Percentiles rank a stretch among this genome's conserved stretches.
These are phyloP conservation scores for Pristionchus fissidentatus DNA, from an alignment of 2,888 invertebrate genomes.

Conservation along the genomic window DNA sequence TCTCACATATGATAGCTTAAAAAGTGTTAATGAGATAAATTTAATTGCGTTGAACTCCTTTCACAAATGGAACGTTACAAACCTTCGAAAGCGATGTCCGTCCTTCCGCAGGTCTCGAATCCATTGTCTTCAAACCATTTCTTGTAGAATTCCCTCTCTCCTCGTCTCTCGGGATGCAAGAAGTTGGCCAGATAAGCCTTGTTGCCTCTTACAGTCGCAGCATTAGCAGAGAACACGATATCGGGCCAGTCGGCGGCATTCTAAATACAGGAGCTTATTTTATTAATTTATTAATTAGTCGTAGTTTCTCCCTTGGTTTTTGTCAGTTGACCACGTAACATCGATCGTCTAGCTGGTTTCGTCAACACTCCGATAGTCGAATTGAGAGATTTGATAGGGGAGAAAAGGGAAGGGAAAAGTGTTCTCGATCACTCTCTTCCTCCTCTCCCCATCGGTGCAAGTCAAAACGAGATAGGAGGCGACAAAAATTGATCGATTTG, in stretches of 20 bases:
- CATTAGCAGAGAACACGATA: conserved; percentile 75
- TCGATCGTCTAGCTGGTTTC: conserved; percentile 28
- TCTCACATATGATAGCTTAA: too few species aligned
- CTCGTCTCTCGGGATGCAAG: conserved; percentile 70
- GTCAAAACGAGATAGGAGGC: not conserved
- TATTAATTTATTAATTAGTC: too few species aligned
- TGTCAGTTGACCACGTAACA: not conserved
- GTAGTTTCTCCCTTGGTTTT: too few species aligned
- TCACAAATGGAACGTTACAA: conserved; percentile 21
- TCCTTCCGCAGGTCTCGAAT: conserved; percentile 66
- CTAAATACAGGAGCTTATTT: conserved; percentile 52
- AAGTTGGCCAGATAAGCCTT: conserved; percentile 74
- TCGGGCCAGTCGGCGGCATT: conserved; percentile 72
- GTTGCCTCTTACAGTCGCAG: conserved; percentile 71
- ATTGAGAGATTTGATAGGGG: not conserved
- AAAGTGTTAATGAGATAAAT: too few species aligned
- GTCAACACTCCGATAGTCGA: not conserved
- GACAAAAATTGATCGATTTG: conserved; percentile 27
- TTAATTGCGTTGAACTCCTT: not conserved
- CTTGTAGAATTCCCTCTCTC: conserved; percentile 62
- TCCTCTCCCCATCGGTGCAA: not conserved
- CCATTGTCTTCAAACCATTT: conserved; percentile 68
- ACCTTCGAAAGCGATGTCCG: conserved; percentile 73
- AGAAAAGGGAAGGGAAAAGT: conserved; percentile 7
- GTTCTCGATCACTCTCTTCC: conserved; percentile 29